These are phyloP conservation scores for Sebastes melanostomus DNA, from an alignment of 2,797 vertebrate genomes.

Conservation along the genomic window DNA sequence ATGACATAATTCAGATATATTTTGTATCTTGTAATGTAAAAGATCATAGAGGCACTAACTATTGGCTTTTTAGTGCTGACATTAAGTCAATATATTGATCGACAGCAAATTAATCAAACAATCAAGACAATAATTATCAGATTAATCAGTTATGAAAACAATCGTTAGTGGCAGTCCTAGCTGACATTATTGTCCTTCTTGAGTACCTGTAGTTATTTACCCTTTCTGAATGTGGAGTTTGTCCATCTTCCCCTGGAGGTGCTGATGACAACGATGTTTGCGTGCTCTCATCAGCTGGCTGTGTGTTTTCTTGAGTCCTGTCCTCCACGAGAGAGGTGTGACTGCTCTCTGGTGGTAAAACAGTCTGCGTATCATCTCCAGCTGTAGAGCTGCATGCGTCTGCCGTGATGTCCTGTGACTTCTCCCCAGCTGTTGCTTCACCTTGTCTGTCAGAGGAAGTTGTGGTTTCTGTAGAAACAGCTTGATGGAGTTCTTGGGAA, in stretches of 20 bases:
- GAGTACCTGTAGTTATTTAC: constrained; percentile 14
- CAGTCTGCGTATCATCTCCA: not conserved
- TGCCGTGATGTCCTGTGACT: not conserved
- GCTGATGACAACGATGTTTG: constrained; percentile 1
- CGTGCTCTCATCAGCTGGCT: constrained; percentile 8
- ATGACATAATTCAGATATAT: not conserved
- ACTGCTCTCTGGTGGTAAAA: not conserved
- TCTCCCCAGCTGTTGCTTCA: not conserved
- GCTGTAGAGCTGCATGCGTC: not conserved
- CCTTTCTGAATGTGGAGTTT: constrained; percentile 31
- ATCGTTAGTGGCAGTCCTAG: not conserved
- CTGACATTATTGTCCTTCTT: not conserved
- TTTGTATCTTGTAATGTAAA: not conserved
- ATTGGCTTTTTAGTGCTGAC: not conserved
- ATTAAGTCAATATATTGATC: not conserved
- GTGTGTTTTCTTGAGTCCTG: constrained; percentile 16
- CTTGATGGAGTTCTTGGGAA: constrained; percentile 12
- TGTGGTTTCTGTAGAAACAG: constrained; percentile 1
- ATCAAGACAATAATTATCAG: not conserved
- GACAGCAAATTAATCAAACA: not conserved
- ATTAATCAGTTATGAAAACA: not conserved
- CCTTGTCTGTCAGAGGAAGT: not conserved
- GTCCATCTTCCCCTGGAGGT: not conserved
- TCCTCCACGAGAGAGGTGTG: not conserved
- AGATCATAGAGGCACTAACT: not conserved